Evolutionary conservation across 1,140 invertebrate species (phyloP).

Genomic region (Thaumatotibia leucotreta): DNA sequence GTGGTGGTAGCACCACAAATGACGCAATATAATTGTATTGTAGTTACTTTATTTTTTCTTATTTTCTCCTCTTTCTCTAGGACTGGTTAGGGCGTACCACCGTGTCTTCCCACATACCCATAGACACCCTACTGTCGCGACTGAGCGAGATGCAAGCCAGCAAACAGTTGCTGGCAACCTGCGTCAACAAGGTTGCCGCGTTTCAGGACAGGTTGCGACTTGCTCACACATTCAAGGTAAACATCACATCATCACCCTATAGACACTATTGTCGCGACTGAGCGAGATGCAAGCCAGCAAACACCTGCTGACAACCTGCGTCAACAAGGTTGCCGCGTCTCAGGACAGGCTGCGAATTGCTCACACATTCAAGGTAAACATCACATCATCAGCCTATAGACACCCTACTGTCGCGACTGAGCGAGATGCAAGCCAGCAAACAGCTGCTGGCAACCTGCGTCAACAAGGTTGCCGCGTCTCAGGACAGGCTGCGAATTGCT

Average conservation of each 20-base stretch:
- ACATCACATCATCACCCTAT: conserved; percentile 20
- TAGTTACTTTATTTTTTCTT: too few species aligned
- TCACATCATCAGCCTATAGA: neutral
- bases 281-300: conserved; percentile 49
- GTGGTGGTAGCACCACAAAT: too few species aligned
- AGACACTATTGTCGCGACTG: too few species aligned
- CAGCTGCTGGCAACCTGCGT: too few species aligned
- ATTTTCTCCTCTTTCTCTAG: conserved; percentile 38
- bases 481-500: too few species aligned
- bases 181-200: conserved; percentile 47
- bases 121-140: conserved; percentile 49
- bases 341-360: conserved; percentile 58
- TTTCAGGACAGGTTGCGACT: conserved; percentile 55
- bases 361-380: conserved; percentile 59
- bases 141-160: conserved; percentile 51
- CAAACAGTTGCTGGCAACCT: conserved; percentile 45
- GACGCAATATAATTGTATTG: too few species aligned
- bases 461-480: too few species aligned
- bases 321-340: conserved; percentile 51
- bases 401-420: conserved; percentile 52
- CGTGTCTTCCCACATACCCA: conserved; percentile 61
- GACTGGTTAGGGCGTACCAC: conserved; percentile 68
- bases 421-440: too few species aligned
- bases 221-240: conserved; percentile 65
- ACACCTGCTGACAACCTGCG: conserved; percentile 43